These are phyloP conservation scores for Sebastes matsubarae DNA, from an alignment of 2,797 vertebrate species.

Conservation along the genomic window DNA sequence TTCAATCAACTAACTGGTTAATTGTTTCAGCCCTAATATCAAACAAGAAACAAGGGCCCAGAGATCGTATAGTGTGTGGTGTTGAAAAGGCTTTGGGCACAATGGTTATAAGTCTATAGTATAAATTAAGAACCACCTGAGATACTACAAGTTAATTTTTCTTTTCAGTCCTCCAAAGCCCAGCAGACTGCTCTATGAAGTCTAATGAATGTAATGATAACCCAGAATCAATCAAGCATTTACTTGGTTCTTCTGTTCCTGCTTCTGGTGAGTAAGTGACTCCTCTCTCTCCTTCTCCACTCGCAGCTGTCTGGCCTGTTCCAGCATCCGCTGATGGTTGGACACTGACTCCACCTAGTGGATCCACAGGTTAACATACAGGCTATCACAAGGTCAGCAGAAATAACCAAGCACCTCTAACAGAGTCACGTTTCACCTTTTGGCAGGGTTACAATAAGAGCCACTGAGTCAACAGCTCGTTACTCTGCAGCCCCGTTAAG, in stretches of 20 bases:
- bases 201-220: not conserved
- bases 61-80: no score
- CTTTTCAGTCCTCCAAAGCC: not conserved
- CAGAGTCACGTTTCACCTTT: constrained; percentile 64
- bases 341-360: constrained; percentile 97
- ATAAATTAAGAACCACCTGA: not conserved
- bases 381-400: not conserved
- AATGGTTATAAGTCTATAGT: not conserved
- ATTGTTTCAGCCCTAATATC: not conserved
- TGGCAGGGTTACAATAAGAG: constrained; percentile 48
- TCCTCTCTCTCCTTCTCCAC: constrained; percentile 96
- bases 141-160: not conserved
- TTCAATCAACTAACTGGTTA: not conserved
- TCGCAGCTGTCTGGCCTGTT: constrained; percentile 93
- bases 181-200: not conserved
- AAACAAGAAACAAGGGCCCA: not conserved
- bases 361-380: constrained; percentile 45
- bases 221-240: constrained; percentile 9
- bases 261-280: constrained; percentile 92
- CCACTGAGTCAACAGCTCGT: constrained; percentile 64
- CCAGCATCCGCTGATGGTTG: constrained; percentile 95
- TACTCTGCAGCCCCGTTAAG: constrained; percentile 42
- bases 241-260: constrained; percentile 98
- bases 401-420: constrained; percentile 41
- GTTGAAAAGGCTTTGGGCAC: not conserved